A percentile compares a stretch with the other conserved stretches of the same genome.
Evolutionary conservation across 2,888 invertebrate genomes (phyloP).

Genomic region (Venusia cambrica): DNA sequence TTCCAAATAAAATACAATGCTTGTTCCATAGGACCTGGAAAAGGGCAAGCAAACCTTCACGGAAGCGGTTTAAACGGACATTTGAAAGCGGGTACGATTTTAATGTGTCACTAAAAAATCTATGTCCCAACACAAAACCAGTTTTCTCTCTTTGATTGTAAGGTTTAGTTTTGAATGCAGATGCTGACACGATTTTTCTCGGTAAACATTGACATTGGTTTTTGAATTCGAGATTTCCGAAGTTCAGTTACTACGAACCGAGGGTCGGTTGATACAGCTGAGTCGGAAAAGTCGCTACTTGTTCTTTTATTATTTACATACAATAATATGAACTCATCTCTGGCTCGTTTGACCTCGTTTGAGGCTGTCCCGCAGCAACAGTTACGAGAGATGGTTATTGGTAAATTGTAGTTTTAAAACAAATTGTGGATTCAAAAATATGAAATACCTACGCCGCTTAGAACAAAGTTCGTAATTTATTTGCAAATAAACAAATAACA

Average conservation of each 20-base stretch:
- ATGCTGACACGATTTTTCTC: constrained; percentile 4
- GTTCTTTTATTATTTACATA: no score
- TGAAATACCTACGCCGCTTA: no score
- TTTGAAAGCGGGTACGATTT: constrained; percentile 38
- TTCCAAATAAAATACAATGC: constrained; percentile 2
- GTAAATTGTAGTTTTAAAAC: no score
- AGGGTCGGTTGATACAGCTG: constrained; percentile 6
- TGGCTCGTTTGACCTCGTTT: no score
- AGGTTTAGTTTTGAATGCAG: constrained; percentile 6
- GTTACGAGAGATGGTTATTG: no score
- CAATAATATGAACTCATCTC: no score
- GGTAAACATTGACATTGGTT: constrained; percentile 17
- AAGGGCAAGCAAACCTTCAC: constrained; percentile 27
- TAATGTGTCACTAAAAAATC: constrained; percentile 36
- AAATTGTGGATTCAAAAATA: no score
- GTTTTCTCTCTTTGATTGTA: not conserved
- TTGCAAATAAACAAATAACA: no score
- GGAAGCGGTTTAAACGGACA: constrained; percentile 32
- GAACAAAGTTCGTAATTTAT: no score
- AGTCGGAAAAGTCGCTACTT: constrained; percentile 1
- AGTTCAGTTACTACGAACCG: constrained; percentile 7
- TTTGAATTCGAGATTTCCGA: constrained; percentile 16
- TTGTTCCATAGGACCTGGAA: no score
- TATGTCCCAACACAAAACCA: constrained; percentile 8
- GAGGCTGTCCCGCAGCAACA: no score